Conservation (phyloP, 2,797 vertebrate species). For the Australoheros facetus region DNA sequence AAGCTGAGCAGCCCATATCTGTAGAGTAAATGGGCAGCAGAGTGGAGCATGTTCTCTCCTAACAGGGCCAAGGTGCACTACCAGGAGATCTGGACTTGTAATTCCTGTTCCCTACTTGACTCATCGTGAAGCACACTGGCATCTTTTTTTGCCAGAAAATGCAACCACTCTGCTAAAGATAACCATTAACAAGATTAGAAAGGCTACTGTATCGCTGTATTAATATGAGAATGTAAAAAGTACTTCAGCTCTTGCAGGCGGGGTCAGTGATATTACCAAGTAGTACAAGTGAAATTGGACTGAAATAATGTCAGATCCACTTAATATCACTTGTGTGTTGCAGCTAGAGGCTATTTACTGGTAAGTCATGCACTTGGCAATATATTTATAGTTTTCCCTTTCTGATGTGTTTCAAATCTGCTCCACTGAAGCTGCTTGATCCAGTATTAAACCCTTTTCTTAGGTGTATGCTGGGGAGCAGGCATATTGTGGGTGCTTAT, state of each 20-base stretch:
- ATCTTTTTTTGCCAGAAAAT: slow-evolving; percentile 51
- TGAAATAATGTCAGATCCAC: slow-evolving; percentile 25
- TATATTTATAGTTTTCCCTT: slow-evolving; percentile 21
- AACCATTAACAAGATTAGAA: slow-evolving; percentile 42
- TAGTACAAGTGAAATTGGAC: slow-evolving; percentile 9
- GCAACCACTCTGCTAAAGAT: slow-evolving; percentile 15
- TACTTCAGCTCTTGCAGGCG: slow-evolving; percentile 4
- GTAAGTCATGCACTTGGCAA: slow-evolving; percentile 10
- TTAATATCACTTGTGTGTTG: slow-evolving; percentile 31
- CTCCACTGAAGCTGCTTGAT: slow-evolving; percentile 19
- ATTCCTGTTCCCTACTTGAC: slow-evolving; percentile 64
- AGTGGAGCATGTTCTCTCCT: slow-evolving; percentile 75
- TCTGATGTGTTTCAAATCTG: slow-evolving; percentile 21
- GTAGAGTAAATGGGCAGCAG: slow-evolving; percentile 79
- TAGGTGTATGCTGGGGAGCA: slow-evolving; percentile 5
- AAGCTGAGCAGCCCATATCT: slow-evolving; percentile 78
- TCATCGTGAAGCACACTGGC: slow-evolving; percentile 48
- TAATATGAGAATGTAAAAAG: slow-evolving; percentile 10
- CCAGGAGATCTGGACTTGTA: slow-evolving; percentile 75
- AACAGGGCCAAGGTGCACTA: slow-evolving; percentile 71
- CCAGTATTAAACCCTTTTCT: slow-evolving; percentile 21
- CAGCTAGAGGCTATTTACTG: slow-evolving; percentile 35
- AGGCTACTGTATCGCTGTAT: not conserved
- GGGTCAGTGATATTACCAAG: slow-evolving; percentile 7
- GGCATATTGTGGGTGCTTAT: slow-evolving; percentile 23